Base-by-base conservation (phyloP, 2,797 vertebrate genomes). In the Euthynnus affinis region DNA sequence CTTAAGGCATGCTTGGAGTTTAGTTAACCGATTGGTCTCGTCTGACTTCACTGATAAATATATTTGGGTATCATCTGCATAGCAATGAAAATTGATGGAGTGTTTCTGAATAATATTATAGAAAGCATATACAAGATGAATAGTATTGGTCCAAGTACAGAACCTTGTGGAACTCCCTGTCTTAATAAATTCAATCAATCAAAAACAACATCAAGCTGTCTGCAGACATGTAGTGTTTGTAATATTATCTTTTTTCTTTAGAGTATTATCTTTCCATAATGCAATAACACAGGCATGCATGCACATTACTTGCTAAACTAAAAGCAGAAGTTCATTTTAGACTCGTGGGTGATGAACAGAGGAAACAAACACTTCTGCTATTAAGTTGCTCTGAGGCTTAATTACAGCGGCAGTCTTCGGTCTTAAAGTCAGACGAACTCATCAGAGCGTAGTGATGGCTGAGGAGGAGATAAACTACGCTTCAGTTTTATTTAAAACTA, bases 381-480 rank as follows among this genome's bases (percentile, higher is more conserved):
- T 48, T 2, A 23, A 1, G 9, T 1, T 9, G 0, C 2, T 0
- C 20, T 0, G 15, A 14, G 37, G 6, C 2, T 52, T 0, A 6
- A 9, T 0, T 4, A 1, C 13, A 29, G 0, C 0, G 0, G 0
- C 0, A 5, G 18, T 27, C 56, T 8, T 4, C 51, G 5, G 40
- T 17, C 6, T 20, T 2, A 3, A 1, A 37, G 12, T 48, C 22
- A 42, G 9, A 12, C 4, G 14, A 37, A 3, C 0, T 0, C 13
- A 15, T 0, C 13, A 40, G 0, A 6, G 40, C 2, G 40, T 1
- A 17, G 55, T 0, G 1, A 92, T 92, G 93, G 82, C 29, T 0
- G 82, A 89, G 25, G 81, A 76, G 0, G 85, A 94, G 6, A 34
- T 87, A 0, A 61, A 15, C 42, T 93, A 94, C 3, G 56, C 92